Base-by-base conservation (phyloP, 1,140 invertebrate species). In the Centruroides vittatus region DNA sequence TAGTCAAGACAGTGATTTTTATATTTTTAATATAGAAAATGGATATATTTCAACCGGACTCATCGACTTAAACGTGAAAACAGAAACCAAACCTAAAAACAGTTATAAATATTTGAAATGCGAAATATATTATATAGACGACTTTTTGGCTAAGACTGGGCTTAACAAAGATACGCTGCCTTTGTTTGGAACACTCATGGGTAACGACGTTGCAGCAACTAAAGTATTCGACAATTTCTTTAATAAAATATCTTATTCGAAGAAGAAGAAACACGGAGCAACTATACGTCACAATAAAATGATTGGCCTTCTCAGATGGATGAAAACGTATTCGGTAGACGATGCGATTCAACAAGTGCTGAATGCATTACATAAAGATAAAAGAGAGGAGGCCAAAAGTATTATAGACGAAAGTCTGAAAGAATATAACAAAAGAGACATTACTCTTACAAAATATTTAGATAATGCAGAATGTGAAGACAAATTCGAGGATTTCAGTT, bases 1-100 rank as follows among this genome's bases (percentile, higher is more conserved):
- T 0, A 92, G 88, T 70, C 86, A 85, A 66, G 92, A 95, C 73
- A 93, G 89, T 3, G 92, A 95, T 77, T 95, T 92, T 76, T 93
- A 83, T 71, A 84, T 94, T 57, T 90, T 85, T 73, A 84, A 88
- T 74, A 79, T 89, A 2, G 69, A 55, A 34, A 62, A 64, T 41
- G 77, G 80, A 4, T 92, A 91, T 69, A 86, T 93, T 61, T 86
- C 87, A 0, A 82, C 89, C 54, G 78, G 82, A 58, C 84, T 81
- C 50, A 70, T 90, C 1, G 78, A 83, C 41, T 66, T 71, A 47
- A 65, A 62, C 46, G 54, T 69, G 9, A 54, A 65, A 13, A 35
- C 64, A 48, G 35, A 55, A 46, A 35, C 64, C 49, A 23, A 55
- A 46, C 11, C 50, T 10, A 54, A 61, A 57, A 55, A 13, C 35